phyloP scores from a whole-genome alignment of 2,113 vertebrate genomes.

The Dromaius novaehollandiae region DNA sequence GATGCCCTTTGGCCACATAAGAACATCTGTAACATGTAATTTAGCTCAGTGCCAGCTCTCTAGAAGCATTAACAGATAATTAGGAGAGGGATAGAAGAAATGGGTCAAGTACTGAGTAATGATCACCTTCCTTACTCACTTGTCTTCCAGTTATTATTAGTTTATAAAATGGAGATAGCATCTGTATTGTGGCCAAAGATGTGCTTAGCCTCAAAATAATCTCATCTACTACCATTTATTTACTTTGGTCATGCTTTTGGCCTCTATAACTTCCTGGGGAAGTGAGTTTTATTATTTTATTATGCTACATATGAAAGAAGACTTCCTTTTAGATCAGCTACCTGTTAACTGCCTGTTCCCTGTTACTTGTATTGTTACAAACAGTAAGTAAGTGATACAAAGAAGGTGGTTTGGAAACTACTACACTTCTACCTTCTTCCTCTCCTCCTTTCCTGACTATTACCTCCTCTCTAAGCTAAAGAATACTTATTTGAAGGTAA shows the following conservation, averaged over 20 bases:
- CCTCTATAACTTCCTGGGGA: constrained; percentile 8
- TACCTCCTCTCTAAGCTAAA: not conserved
- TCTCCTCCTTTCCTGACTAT: not conserved
- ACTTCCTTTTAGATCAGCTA: not conserved
- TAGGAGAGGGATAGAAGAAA: not conserved
- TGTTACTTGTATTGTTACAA: not conserved
- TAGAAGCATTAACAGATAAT: not conserved
- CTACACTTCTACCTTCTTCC: not conserved
- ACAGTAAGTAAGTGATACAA: not conserved
- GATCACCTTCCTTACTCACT: not conserved
- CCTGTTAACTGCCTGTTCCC: not conserved
- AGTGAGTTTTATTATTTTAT: constrained; percentile 2
- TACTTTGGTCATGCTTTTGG: constrained; percentile 23
- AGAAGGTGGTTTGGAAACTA: not conserved
- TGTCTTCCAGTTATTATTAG: not conserved
- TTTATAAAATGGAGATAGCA: constrained; percentile 17
- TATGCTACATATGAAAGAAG: not conserved
- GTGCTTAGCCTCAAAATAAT: not conserved
- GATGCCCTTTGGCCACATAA: not conserved
- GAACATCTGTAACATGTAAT: not conserved
- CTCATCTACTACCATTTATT: constrained; percentile 22
- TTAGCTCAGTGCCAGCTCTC: not conserved
- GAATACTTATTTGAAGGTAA: not conserved
- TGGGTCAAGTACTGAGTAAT: not conserved
- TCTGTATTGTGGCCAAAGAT: not conserved